Evolutionary conservation across 2,888 invertebrate genomes (phyloP), one percentile per base, ranked within the genome.

Genomic region (Zaprionus bogoriensis): DNA sequence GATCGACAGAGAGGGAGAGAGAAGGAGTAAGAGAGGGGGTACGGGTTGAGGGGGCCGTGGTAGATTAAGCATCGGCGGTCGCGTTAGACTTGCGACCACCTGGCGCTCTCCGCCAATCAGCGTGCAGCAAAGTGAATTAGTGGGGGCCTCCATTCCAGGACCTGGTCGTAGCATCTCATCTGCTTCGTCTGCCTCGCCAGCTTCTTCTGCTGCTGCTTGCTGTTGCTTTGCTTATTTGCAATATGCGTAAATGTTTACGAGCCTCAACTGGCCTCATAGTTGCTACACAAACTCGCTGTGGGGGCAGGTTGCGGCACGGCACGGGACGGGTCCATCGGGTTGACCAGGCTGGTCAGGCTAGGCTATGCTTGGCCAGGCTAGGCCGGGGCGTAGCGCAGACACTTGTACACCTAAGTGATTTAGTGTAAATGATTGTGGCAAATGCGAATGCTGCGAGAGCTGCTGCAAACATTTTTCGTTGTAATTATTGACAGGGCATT

Each of bases 71-170:
- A 65, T 42, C 59, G 57, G 69, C 45, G 73, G 62, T 48, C 48
- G 76, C 76, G 54, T 75, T 79, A 69, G 79, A 74, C 74, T 87
- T 78, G 89, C 86, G 90, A 86, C 89, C 89, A 89, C 89, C 89
- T 89, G 89, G 88, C 83, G 87, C 74, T 86, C 68, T 82, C 66
- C 66, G 69, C 89, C 89, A 89, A 90, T 90, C 88, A 84, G 82
- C 77, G 74, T 48, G 30, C 65, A 81, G 83, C 84, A 87, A 76
- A 87, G 74, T 79, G 83, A 89, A 88, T 88, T 88, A 89, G 72
- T 73, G 74, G 62, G 48, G 59, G 70, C 76, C 75, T 70, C 65
- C 44, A 46, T 67, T 42, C 52, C 59, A 66, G 63, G 59, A 58
- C 50, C 63, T 39, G 52, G 9, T 41, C 36, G n/a, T n/a, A n/a